Evolutionary conservation across 2,888 invertebrate genomes (phyloP).

Genomic region (Gymnocheta viridis): DNA sequence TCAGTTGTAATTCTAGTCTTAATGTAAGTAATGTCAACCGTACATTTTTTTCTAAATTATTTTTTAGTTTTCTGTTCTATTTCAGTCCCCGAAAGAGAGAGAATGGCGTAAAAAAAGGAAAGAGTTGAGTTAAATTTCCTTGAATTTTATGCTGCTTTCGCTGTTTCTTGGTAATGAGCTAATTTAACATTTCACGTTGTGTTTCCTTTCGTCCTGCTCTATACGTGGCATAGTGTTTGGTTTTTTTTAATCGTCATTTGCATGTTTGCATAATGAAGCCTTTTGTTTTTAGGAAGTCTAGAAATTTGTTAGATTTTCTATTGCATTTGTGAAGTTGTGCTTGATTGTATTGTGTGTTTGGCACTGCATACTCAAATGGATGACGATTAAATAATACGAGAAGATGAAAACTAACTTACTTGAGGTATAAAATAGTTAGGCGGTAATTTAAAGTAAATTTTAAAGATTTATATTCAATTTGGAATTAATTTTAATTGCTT

Average conservation of each 20-base stretch:
- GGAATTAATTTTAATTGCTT: background rate
- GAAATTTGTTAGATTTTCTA: conserved; percentile 8
- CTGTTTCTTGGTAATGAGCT: conserved; percentile 59
- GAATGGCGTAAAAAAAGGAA: background rate
- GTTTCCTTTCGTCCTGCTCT: background rate
- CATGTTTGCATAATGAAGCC: conserved; percentile 30
- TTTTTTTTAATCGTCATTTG: conserved; percentile 23
- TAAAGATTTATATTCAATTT: background rate
- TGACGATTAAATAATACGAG: background rate
- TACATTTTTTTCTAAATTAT: conserved; percentile 24
- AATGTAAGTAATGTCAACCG: conserved; percentile 47
- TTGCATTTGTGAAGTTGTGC: background rate
- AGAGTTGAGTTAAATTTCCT: background rate
- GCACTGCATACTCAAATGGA: background rate
- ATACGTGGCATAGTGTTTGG: background rate
- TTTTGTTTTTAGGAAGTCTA: conserved; percentile 28
- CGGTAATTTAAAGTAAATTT: conserved; percentile 4
- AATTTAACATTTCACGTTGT: conserved; percentile 40
- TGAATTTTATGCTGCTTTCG: conserved; percentile 30
- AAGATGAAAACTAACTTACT: background rate
- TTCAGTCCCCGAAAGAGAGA: conserved; percentile 3
- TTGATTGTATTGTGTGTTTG: conserved; percentile 9
- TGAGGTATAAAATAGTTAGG: background rate
- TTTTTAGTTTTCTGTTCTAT: background rate
- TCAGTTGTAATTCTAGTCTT: conserved; percentile 45